phyloP scores from a whole-genome alignment of 1,140 invertebrate genomes.

The Bombus sibiricus region DNA sequence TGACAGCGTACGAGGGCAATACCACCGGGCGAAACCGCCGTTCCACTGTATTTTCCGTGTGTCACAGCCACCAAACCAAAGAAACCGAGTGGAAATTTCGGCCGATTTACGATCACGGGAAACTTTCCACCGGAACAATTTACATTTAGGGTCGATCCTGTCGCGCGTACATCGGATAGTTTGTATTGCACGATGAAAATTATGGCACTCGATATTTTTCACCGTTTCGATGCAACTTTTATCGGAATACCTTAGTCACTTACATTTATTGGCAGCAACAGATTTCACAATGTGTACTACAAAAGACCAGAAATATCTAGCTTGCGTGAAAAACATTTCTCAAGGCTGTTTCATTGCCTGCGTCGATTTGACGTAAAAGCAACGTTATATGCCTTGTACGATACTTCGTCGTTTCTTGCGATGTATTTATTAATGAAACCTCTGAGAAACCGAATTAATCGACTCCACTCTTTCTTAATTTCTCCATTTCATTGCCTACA shows the following conservation, averaged over 20 bases:
- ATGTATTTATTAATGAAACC: not conserved
- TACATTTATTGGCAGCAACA: not conserved
- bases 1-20: not conserved
- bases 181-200: not conserved
- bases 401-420: too few species aligned
- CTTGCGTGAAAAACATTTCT: not conserved
- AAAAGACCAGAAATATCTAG: not conserved
- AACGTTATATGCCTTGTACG: too few species aligned
- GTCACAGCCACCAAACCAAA: not conserved
- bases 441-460: not conserved
- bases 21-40: not conserved
- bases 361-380: not conserved
- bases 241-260: not conserved
- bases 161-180: too few species aligned
- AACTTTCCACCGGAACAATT: not conserved
- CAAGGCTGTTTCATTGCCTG: not conserved
- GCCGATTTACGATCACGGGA: not conserved
- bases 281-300: not conserved
- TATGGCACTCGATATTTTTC: not conserved
- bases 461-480: too few species aligned
- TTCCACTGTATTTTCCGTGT: not conserved
- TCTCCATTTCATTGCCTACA: too few species aligned
- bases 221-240: not conserved
- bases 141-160: not conserved
- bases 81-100: constrained; percentile 1